A percentile compares a stretch with the other conserved stretches of the same genome.
phyloP scores from a whole-genome alignment of 2,797 vertebrate species.

The Sebastes reedi region DNA sequence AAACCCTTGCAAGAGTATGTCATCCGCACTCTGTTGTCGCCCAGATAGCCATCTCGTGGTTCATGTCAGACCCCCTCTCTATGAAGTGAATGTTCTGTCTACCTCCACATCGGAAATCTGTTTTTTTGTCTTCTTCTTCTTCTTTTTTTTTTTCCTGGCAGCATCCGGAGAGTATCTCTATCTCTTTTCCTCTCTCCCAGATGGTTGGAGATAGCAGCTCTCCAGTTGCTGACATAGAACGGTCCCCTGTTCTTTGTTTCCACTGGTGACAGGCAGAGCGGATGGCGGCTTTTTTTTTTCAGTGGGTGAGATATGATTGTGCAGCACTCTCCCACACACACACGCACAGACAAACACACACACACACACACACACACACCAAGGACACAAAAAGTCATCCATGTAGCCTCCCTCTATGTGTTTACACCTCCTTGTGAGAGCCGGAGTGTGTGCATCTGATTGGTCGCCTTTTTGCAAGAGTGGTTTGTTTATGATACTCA shows the following conservation, averaged over 20 bases:
- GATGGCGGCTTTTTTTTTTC: conserved; percentile 25
- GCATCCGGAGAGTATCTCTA: conserved; percentile 38
- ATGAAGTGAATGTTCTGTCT: conserved; percentile 12
- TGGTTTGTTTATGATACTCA: conserved; percentile 22
- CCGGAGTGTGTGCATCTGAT: conserved; percentile 17
- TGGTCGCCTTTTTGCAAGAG: conserved; percentile 24
- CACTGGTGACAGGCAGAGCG: conserved; percentile 48
- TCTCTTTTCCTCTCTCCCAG: conserved; percentile 43
- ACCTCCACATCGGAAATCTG: conserved; percentile 26
- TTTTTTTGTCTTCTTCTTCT: not conserved
- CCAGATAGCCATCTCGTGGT: conserved; percentile 43
- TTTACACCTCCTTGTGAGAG: conserved; percentile 16
- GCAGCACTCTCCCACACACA: conserved; percentile 3
- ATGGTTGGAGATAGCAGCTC: conserved; percentile 64
- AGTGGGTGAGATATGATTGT: conserved; percentile 57
- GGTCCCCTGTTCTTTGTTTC: conserved; percentile 60
- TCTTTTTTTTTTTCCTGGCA: not conserved
- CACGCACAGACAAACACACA: conserved; percentile 10
- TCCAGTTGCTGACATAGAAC: conserved; percentile 53
- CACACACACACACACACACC: conserved; percentile 16
- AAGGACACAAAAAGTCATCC: not conserved
- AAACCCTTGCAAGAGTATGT: conserved; percentile 8
- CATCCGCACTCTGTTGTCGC: conserved; percentile 9
- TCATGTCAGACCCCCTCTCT: conserved; percentile 25
- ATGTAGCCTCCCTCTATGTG: not conserved